Evolutionary conservation across 1,140 invertebrate genomes (phyloP).

Genomic region (Drosophila paulistorum): DNA sequence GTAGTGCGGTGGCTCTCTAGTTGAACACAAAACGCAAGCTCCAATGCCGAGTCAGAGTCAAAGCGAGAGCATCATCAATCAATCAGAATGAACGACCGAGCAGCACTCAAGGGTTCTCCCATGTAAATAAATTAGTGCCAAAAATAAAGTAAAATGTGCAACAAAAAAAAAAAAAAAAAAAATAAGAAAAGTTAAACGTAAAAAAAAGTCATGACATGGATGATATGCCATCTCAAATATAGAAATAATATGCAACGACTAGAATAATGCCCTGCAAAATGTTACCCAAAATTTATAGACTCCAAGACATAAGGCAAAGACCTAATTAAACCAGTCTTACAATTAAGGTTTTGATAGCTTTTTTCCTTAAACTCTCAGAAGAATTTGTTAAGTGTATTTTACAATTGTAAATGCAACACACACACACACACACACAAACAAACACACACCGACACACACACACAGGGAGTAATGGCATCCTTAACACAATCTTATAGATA

Average conservation of each 20-base stretch:
- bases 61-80: conserved; percentile 64
- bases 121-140: conserved; percentile 70
- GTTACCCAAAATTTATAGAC: not conserved
- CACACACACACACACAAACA: too few relatives aligned
- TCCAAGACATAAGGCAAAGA: too few relatives aligned
- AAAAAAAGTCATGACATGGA: conserved; percentile 8
- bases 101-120: conserved; percentile 54
- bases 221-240: too few relatives aligned
- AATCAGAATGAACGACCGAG: conserved; percentile 55
- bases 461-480: not conserved
- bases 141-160: conserved; percentile 41
- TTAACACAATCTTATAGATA: not conserved
- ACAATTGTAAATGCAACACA: too few relatives aligned
- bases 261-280: not conserved
- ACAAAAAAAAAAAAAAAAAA: not conserved
- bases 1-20: not conserved
- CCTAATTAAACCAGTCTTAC: too few relatives aligned
- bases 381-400: too few relatives aligned
- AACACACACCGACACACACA: too few relatives aligned
- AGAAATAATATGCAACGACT: not conserved
- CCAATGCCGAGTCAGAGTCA: not conserved
- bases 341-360: too few relatives aligned
- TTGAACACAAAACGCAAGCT: conserved; percentile 8
- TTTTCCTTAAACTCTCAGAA: too few relatives aligned
- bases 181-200: conserved; percentile 6